These are phyloP conservation scores for Agrotis exclamationis DNA, from an alignment of 2,888 invertebrate species.

Conservation along the genomic window DNA sequence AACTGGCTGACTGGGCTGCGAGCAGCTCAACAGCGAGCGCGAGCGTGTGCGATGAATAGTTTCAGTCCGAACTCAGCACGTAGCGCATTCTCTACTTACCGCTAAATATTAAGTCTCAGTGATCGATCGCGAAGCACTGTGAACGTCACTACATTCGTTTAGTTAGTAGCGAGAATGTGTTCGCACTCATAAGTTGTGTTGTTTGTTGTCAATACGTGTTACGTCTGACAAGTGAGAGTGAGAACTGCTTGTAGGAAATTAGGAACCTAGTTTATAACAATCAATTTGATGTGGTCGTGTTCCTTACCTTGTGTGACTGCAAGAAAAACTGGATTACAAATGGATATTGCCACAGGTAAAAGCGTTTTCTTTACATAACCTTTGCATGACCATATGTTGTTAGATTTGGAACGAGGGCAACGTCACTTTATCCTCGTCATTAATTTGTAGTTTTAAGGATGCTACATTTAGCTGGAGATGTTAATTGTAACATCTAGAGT, in stretches of 20 bases:
- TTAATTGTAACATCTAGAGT: too few species aligned
- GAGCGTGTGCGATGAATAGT: constrained; percentile 49
- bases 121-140: constrained; percentile 60
- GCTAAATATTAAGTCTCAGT: constrained; percentile 26
- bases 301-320: constrained; percentile 68
- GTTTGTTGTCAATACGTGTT: constrained; percentile 70
- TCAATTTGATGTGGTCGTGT: constrained; percentile 75
- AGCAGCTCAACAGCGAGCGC: constrained; percentile 11
- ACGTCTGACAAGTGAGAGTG: constrained; percentile 78
- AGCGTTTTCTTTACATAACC: constrained; percentile 76
- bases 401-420: constrained; percentile 77
- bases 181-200: constrained; percentile 84
- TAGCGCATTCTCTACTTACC: constrained; percentile 53
- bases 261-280: constrained; percentile 58
- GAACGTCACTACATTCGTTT: constrained; percentile 48
- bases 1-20: constrained; percentile 8
- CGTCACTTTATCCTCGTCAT: constrained; percentile 68
- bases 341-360: constrained; percentile 85
- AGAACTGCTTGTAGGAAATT: constrained; percentile 61
- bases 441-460: constrained; percentile 17
- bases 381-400: constrained; percentile 81
- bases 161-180: constrained; percentile 78
- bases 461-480: background rate
- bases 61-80: constrained; percentile 42
- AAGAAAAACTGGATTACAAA: constrained; percentile 75